A percentile compares a stretch with the other conserved stretches of the same genome.
phyloP scores from a whole-genome alignment of 2,113 vertebrate genomes.

The Astur gentilis region DNA sequence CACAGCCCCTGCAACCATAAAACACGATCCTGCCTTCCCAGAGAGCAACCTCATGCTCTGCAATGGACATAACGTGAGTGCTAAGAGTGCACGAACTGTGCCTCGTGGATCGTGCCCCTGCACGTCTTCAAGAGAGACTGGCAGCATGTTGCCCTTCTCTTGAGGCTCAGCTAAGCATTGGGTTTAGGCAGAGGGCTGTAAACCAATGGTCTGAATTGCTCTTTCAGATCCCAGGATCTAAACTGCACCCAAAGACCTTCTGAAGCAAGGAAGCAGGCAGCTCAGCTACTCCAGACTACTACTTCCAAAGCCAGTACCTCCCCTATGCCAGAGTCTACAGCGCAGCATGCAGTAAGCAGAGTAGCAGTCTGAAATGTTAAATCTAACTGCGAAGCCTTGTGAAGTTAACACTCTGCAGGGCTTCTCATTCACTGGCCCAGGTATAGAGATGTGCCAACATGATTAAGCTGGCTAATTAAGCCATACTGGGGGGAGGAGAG shows the following conservation, averaged over 20 bases:
- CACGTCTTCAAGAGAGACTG: background rate
- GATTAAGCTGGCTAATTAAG: background rate
- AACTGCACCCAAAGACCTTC: background rate
- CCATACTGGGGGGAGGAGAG: background rate
- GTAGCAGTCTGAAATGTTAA: background rate
- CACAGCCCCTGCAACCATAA: background rate
- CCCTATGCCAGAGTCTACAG: rapidly evolving
- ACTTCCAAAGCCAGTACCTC: background rate
- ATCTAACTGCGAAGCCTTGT: background rate
- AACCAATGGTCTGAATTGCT: background rate
- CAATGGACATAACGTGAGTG: background rate
- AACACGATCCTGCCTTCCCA: background rate
- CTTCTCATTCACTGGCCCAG: background rate
- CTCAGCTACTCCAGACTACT: background rate
- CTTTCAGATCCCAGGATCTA: background rate
- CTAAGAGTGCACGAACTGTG: background rate
- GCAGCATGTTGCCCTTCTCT: background rate
- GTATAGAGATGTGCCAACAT: background rate
- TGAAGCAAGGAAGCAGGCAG: background rate
- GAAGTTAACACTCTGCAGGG: background rate
- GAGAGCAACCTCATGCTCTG: background rate
- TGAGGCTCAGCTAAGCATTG: background rate
- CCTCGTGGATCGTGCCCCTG: rapidly evolving
- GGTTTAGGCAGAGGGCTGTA: background rate
- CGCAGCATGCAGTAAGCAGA: background rate